Conservation (phyloP, 2,113 vertebrate species). For the Brevimyrus niger region DNA sequence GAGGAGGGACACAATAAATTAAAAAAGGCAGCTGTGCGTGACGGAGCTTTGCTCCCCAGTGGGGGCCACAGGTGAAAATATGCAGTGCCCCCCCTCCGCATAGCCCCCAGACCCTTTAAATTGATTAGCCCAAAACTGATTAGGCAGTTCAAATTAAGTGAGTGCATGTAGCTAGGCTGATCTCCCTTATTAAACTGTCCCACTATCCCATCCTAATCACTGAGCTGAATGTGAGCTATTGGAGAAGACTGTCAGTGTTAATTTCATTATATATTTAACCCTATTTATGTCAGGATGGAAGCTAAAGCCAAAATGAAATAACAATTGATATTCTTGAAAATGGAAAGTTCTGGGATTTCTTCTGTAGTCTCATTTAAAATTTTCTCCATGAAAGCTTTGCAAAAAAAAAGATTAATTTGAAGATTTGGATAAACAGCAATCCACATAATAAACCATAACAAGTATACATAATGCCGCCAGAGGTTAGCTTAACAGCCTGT, state of each 20-base stretch:
- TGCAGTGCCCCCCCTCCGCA: not conserved
- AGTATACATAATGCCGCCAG: not conserved
- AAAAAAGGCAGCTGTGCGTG: not conserved
- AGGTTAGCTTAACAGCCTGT: not conserved
- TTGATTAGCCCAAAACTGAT: not conserved
- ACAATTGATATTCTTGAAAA: not conserved
- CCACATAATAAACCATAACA: not conserved
- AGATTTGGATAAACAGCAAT: not conserved
- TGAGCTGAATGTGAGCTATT: not conserved
- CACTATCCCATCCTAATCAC: not conserved
- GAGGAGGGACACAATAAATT: not conserved
- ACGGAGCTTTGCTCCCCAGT: not conserved
- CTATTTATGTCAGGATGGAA: not conserved
- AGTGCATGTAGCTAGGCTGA: slow-evolving; percentile 3
- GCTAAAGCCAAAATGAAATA: not conserved
- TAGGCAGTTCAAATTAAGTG: not conserved
- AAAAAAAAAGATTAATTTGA: not conserved
- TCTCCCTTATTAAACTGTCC: slow-evolving; percentile 10
- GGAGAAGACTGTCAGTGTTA: not conserved
- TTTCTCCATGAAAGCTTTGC: not conserved
- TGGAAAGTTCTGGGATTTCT: not conserved
- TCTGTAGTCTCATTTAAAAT: not conserved
- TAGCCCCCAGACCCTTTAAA: not conserved
- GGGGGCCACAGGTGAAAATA: not conserved
- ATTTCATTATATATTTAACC: not conserved